Percentiles rank a stretch among this genome's conserved stretches.
phyloP scores from a whole-genome alignment of 2,113 vertebrate genomes.

The Psilopsiagon aurifrons region DNA sequence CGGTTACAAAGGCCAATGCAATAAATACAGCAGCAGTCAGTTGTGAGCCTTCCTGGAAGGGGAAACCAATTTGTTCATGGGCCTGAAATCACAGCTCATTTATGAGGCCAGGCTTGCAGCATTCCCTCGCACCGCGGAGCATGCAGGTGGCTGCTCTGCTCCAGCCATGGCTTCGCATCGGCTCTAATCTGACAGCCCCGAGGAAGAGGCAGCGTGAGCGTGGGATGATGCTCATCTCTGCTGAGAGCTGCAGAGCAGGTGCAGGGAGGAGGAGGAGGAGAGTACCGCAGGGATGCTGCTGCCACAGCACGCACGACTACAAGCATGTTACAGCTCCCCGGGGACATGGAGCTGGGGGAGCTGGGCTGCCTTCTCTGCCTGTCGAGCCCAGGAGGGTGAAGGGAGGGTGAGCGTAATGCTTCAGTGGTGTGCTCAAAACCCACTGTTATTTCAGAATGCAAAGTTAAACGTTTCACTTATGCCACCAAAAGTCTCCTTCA shows the following conservation, averaged over 20 bases:
- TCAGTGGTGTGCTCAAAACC: neutral
- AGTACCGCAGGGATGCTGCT: neutral
- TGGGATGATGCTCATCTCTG: neutral
- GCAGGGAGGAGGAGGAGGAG: neutral
- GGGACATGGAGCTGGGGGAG: neutral
- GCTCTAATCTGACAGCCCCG: neutral
- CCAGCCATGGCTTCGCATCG: neutral
- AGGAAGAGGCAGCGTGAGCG: neutral
- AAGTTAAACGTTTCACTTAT: neutral
- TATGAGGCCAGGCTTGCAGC: neutral
- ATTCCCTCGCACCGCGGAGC: neutral
- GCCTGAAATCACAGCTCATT: conserved; percentile 27
- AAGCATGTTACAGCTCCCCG: neutral
- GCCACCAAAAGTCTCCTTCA: neutral
- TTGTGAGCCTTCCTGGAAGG: neutral
- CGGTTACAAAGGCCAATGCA: neutral
- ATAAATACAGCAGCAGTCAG: conserved; percentile 13
- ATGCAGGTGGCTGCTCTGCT: neutral
- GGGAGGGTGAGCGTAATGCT: neutral
- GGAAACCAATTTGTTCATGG: neutral
- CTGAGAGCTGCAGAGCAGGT: neutral
- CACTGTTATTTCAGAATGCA: neutral
- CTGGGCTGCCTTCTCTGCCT: neutral
- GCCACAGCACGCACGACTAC: neutral
- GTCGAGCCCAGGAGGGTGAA: neutral